Percentiles rank a stretch among this genome's conserved stretches.
Evolutionary conservation across 1,140 invertebrate genomes (phyloP).

Genomic region (Micrasema minimum): DNA sequence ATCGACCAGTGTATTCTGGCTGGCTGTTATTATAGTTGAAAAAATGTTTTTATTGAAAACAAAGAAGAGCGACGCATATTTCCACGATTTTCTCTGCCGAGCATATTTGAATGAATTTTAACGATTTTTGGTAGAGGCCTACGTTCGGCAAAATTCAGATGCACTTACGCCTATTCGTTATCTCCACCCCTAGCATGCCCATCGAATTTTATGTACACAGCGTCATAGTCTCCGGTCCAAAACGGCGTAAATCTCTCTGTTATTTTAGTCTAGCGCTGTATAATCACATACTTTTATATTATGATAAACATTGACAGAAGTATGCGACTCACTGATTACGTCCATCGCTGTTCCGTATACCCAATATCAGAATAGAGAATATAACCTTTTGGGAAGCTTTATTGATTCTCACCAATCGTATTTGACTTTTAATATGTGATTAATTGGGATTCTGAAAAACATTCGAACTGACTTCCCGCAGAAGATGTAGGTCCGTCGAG

Average conservation of each 20-base stretch:
- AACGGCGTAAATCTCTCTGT: constrained; percentile 21
- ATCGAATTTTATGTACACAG: background rate
- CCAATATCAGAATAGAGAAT: too few relatives aligned
- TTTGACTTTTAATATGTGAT: too few relatives aligned
- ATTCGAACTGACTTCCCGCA: too few relatives aligned
- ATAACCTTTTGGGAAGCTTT: too few relatives aligned
- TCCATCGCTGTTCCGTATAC: background rate
- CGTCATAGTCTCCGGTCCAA: background rate
- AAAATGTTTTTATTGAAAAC: too few relatives aligned
- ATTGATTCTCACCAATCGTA: too few relatives aligned
- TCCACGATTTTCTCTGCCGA: constrained; percentile 26
- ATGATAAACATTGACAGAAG: constrained; percentile 37
- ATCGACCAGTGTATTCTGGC: too few relatives aligned
- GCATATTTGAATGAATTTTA: constrained; percentile 48
- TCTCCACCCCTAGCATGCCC: background rate
- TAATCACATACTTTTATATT: constrained; percentile 44
- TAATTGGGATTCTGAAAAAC: too few relatives aligned
- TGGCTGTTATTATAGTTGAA: too few relatives aligned
- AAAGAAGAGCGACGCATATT: constrained; percentile 15
- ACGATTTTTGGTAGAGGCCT: constrained; percentile 45
- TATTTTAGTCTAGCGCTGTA: constrained; percentile 31
- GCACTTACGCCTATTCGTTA: constrained; percentile 34
- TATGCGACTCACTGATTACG: constrained; percentile 31
- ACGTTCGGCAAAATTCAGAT: constrained; percentile 29
- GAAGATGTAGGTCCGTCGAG: too few relatives aligned